These are phyloP conservation scores for Uropetala carovei DNA, from an alignment of 2,888 invertebrate species.

Conservation along the genomic window DNA sequence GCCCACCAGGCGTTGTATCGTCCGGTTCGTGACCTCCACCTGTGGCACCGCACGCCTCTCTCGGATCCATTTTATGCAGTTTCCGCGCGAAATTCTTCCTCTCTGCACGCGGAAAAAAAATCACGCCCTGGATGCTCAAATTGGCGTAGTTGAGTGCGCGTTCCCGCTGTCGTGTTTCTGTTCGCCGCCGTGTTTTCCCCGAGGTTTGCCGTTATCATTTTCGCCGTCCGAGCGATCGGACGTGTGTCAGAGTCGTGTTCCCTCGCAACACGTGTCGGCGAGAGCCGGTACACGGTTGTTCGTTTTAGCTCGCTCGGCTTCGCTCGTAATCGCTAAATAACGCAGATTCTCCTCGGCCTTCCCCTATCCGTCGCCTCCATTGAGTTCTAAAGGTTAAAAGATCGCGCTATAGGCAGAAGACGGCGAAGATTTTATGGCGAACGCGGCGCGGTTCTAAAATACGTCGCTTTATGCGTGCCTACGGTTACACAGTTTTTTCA, in stretches of 20 bases:
- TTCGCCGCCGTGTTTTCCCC: neutral
- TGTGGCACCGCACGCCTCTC: neutral
- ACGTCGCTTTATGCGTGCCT: no score
- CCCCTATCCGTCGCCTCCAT: no score
- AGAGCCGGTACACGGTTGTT: no score
- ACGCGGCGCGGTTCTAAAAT: no score
- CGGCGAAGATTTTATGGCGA: no score
- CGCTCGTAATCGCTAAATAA: neutral
- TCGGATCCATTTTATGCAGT: neutral
- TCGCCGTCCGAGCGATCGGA: neutral
- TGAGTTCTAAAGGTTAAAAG: no score
- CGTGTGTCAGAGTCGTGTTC: neutral
- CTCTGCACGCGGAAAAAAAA: no score
- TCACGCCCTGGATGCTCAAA: no score
- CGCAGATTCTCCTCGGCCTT: no score
- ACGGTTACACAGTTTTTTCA: no score
- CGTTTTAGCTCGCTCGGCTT: neutral
- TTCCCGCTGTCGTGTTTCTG: no score
- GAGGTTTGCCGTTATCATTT: neutral
- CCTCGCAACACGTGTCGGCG: neutral
- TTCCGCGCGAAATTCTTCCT: neutral
- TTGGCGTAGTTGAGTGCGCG: neutral
- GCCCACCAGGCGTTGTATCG: neutral
- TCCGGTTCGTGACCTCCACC: slow-evolving; percentile 8
- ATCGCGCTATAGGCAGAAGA: no score